Percentiles rank a stretch among this genome's conserved stretches.
Evolutionary conservation across 2,113 vertebrate genomes (phyloP).

Genomic region (Oenanthe melanoleuca): DNA sequence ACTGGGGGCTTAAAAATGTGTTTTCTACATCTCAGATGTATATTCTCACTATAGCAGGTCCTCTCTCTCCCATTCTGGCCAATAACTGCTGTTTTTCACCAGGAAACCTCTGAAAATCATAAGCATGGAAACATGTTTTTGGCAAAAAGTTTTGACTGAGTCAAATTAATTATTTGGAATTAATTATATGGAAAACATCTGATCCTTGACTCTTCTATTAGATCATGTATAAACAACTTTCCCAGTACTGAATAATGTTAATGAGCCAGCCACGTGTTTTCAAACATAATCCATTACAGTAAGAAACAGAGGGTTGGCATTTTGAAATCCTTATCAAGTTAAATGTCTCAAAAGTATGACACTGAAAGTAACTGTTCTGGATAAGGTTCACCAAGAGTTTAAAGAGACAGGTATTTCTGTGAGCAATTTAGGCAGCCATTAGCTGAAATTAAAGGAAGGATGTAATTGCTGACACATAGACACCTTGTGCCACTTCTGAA

Average conservation of each 20-base stretch:
- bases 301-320: neutral
- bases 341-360: neutral
- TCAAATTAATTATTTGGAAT: neutral
- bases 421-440: neutral
- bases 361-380: neutral
- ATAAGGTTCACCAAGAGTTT: neutral
- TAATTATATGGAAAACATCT: neutral
- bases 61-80: neutral
- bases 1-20: neutral
- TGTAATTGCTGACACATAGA: neutral
- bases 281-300: neutral
- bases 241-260: neutral
- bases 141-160: neutral
- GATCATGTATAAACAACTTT: neutral
- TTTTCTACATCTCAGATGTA: neutral
- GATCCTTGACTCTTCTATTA: neutral
- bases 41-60: neutral
- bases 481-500: neutral
- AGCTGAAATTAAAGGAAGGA: neutral
- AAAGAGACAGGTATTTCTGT: neutral
- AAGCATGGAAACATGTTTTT: neutral
- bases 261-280: neutral
- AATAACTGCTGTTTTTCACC: neutral
- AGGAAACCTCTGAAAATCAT: neutral
- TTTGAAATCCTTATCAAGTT: neutral